Percentiles rank a stretch among this genome's conserved stretches.
Evolutionary conservation across 2,888 invertebrate genomes (phyloP).

Genomic region (Sepiola atlantica): DNA sequence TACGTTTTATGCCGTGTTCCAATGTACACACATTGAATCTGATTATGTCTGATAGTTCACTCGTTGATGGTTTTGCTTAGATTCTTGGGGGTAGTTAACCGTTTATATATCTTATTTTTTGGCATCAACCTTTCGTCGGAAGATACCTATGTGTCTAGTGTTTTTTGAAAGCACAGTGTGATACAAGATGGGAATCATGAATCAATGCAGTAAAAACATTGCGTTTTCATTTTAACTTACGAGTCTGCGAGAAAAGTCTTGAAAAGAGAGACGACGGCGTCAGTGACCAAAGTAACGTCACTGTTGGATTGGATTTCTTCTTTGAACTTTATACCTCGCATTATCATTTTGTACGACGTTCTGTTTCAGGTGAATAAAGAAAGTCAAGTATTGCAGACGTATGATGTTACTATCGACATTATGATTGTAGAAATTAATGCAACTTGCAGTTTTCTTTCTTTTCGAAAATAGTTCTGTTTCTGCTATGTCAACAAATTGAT

Average conservation of each 20-base stretch:
- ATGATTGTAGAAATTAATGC: too few relatives aligned
- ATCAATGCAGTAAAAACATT: neutral
- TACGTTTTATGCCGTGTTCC: neutral
- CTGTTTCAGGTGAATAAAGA: neutral
- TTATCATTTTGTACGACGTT: neutral
- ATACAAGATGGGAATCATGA: neutral
- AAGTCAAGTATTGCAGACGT: too few relatives aligned
- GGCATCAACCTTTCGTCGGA: neutral
- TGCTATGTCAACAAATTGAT: too few relatives aligned
- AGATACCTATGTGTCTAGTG: neutral
- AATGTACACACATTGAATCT: neutral
- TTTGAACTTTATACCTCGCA: neutral
- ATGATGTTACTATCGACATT: too few relatives aligned
- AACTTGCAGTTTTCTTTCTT: too few relatives aligned
- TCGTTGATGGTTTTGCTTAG: neutral
- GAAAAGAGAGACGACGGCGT: neutral
- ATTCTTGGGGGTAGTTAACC: neutral
- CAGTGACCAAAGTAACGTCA: neutral
- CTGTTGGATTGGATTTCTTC: neutral
- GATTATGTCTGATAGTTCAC: neutral
- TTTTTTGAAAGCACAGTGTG: neutral
- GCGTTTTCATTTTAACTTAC: neutral
- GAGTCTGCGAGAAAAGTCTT: neutral
- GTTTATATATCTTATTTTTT: neutral
- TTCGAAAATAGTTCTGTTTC: too few relatives aligned